These are phyloP conservation scores for Scomber japonicus DNA, from an alignment of 2,113 vertebrate genomes.

Conservation along the genomic window DNA sequence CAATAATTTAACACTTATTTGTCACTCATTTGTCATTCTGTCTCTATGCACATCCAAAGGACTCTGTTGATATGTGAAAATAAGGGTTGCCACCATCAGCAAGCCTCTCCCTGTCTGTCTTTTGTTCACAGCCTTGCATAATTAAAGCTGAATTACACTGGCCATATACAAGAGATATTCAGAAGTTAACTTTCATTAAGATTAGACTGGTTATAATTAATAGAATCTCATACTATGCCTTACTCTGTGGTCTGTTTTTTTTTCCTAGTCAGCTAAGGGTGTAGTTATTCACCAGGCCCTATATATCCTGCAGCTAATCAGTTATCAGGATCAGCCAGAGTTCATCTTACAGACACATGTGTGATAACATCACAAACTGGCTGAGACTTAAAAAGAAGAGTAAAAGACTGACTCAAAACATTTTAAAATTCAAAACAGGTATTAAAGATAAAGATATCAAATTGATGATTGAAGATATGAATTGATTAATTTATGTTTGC, in stretches of 20 bases:
- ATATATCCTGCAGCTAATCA: not conserved
- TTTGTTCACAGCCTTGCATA: slow-evolving; percentile 25
- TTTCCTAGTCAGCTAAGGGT: not conserved
- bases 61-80: too few relatives aligned
- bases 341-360: not conserved
- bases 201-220: not conserved
- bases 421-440: not conserved
- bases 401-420: not conserved
- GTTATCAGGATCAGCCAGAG: not conserved
- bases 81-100: not conserved
- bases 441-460: not conserved
- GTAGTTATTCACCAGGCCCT: not conserved
- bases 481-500: not conserved
- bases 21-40: slow-evolving; percentile 31
- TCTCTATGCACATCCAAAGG: not conserved
- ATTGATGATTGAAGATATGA: not conserved
- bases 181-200: not conserved
- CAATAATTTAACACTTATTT: slow-evolving; percentile 22
- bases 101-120: not conserved
- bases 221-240: not conserved
- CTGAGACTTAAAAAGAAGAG: not conserved
- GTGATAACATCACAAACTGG: not conserved
- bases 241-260: not conserved
- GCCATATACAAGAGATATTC: not conserved
- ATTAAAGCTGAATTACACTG: slow-evolving; percentile 10